Evolutionary conservation across 2,113 vertebrate genomes (phyloP), one percentile per base, ranked within the genome.

Genomic region (Mellivora capensis): DNA sequence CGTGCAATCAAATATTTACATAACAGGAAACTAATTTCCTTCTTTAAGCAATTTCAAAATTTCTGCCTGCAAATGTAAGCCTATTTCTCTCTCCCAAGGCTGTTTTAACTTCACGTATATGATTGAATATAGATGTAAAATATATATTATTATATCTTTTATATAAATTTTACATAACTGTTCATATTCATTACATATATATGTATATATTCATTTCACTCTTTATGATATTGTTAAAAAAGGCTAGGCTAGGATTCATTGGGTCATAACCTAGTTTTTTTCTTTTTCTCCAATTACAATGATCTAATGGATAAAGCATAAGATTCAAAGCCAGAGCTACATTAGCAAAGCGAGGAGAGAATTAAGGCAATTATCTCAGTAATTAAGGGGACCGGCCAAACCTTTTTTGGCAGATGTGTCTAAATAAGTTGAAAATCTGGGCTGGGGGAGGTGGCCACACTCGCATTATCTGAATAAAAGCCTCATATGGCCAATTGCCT

Each of bases 281-380:
- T 12, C 17, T 54, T 39, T 61, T 13, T 3, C 42, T 44, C 39
- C 69, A 82, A 54, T 92, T 93, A 92, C 90, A 90, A 27, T 4
- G 14, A 64, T 79, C 69, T 92, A 97, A 96, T 49, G 59, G 89
- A 54, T 87, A 76, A 97, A 72, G 39, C 31, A 4, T 23, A 93
- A 83, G 84, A 93, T 71, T 90, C 62, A 90, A 80, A 95, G 76
- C 39, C 64, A 69, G 82, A 81, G 7, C 54, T 61, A 79, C 59
- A 82, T 96, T 94, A 97, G 76, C 87, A 79, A 94, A 71, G 18
- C 17, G 57, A 90, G 91, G 44, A 96, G 80, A 97, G 90, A 97
- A 97, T 85, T 87, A 96, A 91, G 23, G 59, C 92, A 93, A 96
- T 96, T 91, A 95, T 72, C 39, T 92, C 39, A 42, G 87, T 95